Percentiles rank a stretch among this genome's conserved stretches.
phyloP scores from a whole-genome alignment of 2,113 vertebrate species.

The Microcebus lehilahytsara region DNA sequence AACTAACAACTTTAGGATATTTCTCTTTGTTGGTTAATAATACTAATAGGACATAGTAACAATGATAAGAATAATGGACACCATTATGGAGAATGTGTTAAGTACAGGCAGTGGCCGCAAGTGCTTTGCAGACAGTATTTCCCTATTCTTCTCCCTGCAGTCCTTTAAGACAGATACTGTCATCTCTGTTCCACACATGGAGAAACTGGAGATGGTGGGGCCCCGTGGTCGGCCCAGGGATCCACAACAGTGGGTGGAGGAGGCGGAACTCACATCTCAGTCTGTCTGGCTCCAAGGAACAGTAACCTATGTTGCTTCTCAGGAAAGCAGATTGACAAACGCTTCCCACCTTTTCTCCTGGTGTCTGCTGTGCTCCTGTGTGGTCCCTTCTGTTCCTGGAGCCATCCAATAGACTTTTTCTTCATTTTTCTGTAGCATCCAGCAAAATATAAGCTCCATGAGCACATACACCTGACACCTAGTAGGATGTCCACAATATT shows the following conservation, averaged over 20 bases:
- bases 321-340: not conserved
- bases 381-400: not conserved
- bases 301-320: not conserved
- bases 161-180: not conserved
- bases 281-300: not conserved
- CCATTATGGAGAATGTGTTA: not conserved
- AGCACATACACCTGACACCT: not conserved
- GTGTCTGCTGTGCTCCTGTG: not conserved
- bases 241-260: not conserved
- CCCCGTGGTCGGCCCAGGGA: not conserved
- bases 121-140: not conserved
- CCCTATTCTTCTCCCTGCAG: not conserved
- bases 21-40: not conserved
- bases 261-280: not conserved
- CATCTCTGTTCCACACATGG: not conserved
- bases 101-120: not conserved
- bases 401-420: not conserved
- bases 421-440: constrained; percentile 3
- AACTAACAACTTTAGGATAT: not conserved
- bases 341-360: not conserved
- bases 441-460: not conserved
- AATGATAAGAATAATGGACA: not conserved
- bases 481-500: not conserved
- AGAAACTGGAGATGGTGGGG: not conserved
- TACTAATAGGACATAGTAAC: not conserved